Conservation (phyloP, 2,888 invertebrate species). For the Thumatha senex region DNA sequence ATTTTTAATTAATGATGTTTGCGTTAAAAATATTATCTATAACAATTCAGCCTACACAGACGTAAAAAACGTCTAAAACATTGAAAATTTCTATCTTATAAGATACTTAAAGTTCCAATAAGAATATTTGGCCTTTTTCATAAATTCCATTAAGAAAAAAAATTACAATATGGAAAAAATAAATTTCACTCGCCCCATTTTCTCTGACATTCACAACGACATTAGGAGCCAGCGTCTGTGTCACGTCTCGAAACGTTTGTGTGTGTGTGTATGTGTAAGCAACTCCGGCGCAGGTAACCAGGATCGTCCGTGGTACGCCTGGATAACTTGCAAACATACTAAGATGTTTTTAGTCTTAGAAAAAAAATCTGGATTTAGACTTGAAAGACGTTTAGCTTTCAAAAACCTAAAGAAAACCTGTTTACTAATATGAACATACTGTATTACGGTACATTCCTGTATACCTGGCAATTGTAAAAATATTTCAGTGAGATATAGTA, state of each 20-base stretch:
- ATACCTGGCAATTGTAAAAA: not conserved
- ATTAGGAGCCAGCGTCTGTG: slow-evolving; percentile 68
- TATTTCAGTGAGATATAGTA: not conserved
- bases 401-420: slow-evolving; percentile 2
- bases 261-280: slow-evolving; percentile 35
- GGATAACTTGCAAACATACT: slow-evolving; percentile 59
- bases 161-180: slow-evolving; percentile 17
- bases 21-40: no score
- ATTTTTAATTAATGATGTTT: no score
- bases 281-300: slow-evolving; percentile 74
- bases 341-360: slow-evolving; percentile 57
- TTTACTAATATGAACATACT: not conserved
- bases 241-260: slow-evolving; percentile 55
- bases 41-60: no score
- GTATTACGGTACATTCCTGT: not conserved
- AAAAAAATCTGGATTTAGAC: slow-evolving; percentile 67
- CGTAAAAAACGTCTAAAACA: no score
- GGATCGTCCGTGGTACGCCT: slow-evolving; percentile 64
- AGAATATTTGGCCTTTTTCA: slow-evolving; percentile 35
- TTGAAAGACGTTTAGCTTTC: not conserved
- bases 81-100: not conserved
- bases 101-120: slow-evolving; percentile 23
- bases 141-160: slow-evolving; percentile 6
- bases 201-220: slow-evolving; percentile 50
- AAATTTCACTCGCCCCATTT: slow-evolving; percentile 56